Evolutionary conservation across 2,113 vertebrate species (phyloP).

Genomic region (Gobio gobio): DNA sequence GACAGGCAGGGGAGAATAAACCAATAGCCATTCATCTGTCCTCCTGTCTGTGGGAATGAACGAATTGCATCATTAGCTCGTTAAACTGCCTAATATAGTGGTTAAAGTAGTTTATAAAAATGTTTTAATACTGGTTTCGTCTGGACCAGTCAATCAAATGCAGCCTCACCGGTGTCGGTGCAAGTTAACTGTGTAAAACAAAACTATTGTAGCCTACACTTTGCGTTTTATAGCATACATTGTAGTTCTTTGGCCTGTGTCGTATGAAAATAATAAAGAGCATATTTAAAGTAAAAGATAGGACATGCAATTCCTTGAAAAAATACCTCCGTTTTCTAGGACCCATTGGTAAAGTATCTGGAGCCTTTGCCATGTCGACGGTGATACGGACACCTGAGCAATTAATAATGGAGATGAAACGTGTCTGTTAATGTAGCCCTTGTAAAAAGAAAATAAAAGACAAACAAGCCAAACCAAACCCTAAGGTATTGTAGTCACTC

Average conservation of each 20-base stretch:
- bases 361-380: slow-evolving; percentile 67
- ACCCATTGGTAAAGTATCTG: slow-evolving; percentile 66
- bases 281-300: neutral
- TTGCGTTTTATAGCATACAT: neutral
- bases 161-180: neutral
- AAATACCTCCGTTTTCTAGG: slow-evolving; percentile 75
- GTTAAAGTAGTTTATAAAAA: neutral
- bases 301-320: neutral
- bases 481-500: neutral
- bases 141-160: neutral
- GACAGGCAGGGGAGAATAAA: slow-evolving; percentile 67
- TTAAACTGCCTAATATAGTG: neutral
- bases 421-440: neutral
- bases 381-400: slow-evolving; percentile 42
- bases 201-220: neutral
- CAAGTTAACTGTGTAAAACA: neutral
- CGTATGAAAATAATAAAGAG: slow-evolving; percentile 7
- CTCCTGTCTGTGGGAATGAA: slow-evolving; percentile 69
- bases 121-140: neutral
- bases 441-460: neutral
- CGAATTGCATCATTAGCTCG: neutral
- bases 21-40: slow-evolving; percentile 69
- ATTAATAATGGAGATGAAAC: neutral
- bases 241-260: neutral
- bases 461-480: neutral